Conservation (phyloP, 2,888 invertebrate species). For the Eubasilissa splendida region DNA sequence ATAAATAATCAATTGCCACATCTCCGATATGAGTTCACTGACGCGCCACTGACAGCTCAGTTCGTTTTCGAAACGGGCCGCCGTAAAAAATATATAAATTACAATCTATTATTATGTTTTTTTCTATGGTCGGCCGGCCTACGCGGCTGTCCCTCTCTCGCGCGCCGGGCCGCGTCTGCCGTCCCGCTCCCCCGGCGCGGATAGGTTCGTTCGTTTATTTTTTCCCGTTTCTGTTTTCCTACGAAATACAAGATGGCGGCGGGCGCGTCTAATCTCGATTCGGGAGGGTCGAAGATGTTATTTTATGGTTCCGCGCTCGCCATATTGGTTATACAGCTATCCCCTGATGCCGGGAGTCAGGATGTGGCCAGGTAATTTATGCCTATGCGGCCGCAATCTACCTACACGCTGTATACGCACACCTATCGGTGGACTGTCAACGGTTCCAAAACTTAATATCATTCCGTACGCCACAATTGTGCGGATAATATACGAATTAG, state of each 20-base stretch:
- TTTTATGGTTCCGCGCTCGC: conserved; percentile 12
- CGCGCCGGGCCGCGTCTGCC: conserved; percentile 3
- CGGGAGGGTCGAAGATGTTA: conserved; percentile 35
- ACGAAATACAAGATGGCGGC: conserved; percentile 52
- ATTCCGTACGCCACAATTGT: no score
- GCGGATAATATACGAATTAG: no score
- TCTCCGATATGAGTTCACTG: no score
- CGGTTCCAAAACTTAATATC: no score
- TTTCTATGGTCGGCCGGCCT: conserved; percentile 35
- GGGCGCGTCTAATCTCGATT: conserved; percentile 53
- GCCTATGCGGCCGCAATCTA: no score
- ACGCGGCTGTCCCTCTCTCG: conserved; percentile 14
- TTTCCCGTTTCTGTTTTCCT: conserved; percentile 41
- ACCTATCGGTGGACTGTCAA: no score
- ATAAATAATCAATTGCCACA: no score
- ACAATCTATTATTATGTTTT: conserved; percentile 46
- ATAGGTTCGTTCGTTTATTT: conserved; percentile 42
- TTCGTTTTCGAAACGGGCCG: conserved; percentile 14
- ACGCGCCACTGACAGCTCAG: not conserved
- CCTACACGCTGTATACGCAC: no score
- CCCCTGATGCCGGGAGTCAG: not conserved
- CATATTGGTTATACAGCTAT: conserved; percentile 8
- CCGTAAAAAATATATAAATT: conserved; percentile 48
- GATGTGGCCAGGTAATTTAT: no score
- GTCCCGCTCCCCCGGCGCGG: conserved; percentile 25